Evolutionary conservation across 2,888 invertebrate species (phyloP).

Genomic region (Drosophila peninsularis): DNA sequence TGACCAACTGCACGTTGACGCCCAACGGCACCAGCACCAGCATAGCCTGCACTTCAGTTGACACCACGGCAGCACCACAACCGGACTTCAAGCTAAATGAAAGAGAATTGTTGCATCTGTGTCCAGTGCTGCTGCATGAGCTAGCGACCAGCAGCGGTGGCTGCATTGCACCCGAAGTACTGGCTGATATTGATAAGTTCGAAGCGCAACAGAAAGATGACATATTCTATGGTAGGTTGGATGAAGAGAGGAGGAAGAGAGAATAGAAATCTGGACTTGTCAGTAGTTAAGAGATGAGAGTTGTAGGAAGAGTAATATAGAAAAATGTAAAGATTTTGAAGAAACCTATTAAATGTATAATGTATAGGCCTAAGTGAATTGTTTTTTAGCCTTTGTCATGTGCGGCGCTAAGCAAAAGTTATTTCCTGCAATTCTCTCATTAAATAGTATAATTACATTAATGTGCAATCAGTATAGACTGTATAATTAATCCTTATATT

Average conservation of each 20-base stretch:
- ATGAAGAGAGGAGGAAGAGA: not conserved
- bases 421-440: not conserved
- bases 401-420: not conserved
- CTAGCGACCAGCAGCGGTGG: conserved; percentile 86
- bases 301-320: not conserved
- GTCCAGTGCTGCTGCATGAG: conserved; percentile 89
- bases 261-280: not conserved
- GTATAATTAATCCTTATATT: not conserved
- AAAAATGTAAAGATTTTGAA: not conserved
- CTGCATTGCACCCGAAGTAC: conserved; percentile 85
- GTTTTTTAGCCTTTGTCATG: not conserved
- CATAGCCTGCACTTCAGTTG: conserved; percentile 35
- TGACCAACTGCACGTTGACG: conserved; percentile 54
- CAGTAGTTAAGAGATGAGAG: not conserved
- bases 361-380: not conserved
- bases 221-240: conserved; percentile 38
- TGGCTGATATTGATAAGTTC: conserved; percentile 65
- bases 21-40: conserved; percentile 46
- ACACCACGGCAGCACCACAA: conserved; percentile 23
- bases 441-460: not conserved
- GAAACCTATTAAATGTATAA: not conserved
- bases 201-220: conserved; percentile 46
- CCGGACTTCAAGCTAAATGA: conserved; percentile 64
- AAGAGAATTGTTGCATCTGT: conserved; percentile 85
- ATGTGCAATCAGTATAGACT: not conserved